These are phyloP conservation scores for Drosophila neonasuta DNA, from an alignment of 2,888 invertebrate species.

Conservation along the genomic window DNA sequence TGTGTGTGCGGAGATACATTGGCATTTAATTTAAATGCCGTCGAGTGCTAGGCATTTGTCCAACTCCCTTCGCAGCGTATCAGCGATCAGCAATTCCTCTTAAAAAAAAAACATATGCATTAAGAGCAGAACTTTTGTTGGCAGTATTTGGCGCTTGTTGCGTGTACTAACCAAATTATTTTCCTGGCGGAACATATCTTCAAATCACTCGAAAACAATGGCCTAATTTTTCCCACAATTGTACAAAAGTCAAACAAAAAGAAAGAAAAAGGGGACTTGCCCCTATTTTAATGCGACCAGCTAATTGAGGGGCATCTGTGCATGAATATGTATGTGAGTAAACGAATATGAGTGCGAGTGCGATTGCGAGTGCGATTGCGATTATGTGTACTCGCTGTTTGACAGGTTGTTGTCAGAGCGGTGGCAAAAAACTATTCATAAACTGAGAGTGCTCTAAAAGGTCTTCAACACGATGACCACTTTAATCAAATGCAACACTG, in stretches of 20 bases:
- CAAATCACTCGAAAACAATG: slow-evolving; percentile 42
- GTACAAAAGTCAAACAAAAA: slow-evolving; percentile 5
- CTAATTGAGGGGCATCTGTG: slow-evolving; percentile 54
- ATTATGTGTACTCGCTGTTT: slow-evolving; percentile 5
- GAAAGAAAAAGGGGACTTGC: slow-evolving; percentile 1
- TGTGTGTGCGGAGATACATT: slow-evolving; percentile 23
- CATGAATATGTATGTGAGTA: slow-evolving; percentile 33
- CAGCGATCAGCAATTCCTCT: not conserved
- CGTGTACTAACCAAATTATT: slow-evolving; percentile 49
- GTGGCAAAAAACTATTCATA: slow-evolving; percentile 27
- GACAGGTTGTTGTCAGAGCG: slow-evolving; percentile 15
- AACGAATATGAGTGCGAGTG: not conserved
- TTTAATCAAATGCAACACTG: slow-evolving; percentile 45
- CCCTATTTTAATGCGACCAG: slow-evolving; percentile 17
- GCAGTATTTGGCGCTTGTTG: slow-evolving; percentile 14
- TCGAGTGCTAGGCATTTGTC: slow-evolving; percentile 32
- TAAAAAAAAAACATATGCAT: not conserved
- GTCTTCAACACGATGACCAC: slow-evolving; percentile 40
- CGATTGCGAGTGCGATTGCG: not conserved
- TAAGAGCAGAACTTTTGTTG: not conserved
- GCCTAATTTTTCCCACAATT: slow-evolving; percentile 49
- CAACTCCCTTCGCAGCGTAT: slow-evolving; percentile 1
- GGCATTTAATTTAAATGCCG: slow-evolving; percentile 68
- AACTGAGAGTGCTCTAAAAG: slow-evolving; percentile 7
- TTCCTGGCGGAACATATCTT: slow-evolving; percentile 42